Evolutionary conservation across 2,113 vertebrate genomes (phyloP), one percentile per base, ranked within the genome.

Genomic region (Onychostruthus taczanowskii): DNA sequence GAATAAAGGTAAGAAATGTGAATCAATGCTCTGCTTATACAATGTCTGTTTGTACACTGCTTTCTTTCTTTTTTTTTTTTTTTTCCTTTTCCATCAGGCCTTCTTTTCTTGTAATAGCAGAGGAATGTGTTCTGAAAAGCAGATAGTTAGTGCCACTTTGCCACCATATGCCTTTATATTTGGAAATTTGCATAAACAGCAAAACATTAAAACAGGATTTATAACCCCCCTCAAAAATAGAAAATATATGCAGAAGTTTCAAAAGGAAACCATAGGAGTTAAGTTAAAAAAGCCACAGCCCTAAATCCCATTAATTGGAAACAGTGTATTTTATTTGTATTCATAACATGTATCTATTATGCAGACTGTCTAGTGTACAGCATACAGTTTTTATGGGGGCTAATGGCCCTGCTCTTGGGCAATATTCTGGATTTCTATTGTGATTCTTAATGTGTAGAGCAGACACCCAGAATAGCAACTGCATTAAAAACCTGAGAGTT

Each of bases 101-200:
- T 87, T 87, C 89, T 94, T 93, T 96, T 90, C 73, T 74, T 97
- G 84, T 88, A 96, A 95, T 87, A 95, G 66, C 90, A 84, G 87
- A 93, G 96, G 88, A 96, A 94, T 91, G 93, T 88, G 37, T 95
- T 62, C 91, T 95, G 96, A 97, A 95, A 96, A 97, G 89, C 94
- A 97, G 96, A 97, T 96, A 96, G 95, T 96, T 97, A 96, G 94
- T 97, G 96, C 95, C 93, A 97, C 96, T 97, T 96, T 96, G 84
- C 84, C 50, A 93, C 94, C 95, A 97, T 97, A 97, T 97, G 97
- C 96, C 96, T 97, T 97, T 96, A 83, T 95, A 95, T 96, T 97
- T 97, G 95, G 86, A 97, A 96, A 97, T 97, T 94, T 97, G 95
- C 97, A 97, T 97, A 96, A 97, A 95, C 28, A 94, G 90, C 94